Percentiles rank a stretch among this genome's conserved stretches.
phyloP scores from a whole-genome alignment of 2,888 invertebrate genomes.

The Caenorhabditis panamensis region DNA sequence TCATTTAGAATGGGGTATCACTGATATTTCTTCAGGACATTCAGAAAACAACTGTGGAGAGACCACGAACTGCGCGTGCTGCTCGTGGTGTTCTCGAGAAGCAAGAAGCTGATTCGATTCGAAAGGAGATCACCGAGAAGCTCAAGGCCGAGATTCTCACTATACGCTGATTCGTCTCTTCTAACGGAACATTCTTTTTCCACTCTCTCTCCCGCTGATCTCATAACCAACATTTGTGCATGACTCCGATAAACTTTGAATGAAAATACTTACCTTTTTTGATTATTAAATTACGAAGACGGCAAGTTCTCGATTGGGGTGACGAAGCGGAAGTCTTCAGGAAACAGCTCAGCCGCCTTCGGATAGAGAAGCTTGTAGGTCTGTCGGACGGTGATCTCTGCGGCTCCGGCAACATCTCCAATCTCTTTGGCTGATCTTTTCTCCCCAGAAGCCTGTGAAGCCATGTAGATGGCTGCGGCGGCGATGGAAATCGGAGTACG shows the following conservation, averaged over 20 bases:
- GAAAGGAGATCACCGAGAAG: conserved; percentile 53
- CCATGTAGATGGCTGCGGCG: conserved; percentile 99
- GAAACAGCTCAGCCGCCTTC: conserved; percentile 90
- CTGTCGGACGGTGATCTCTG: conserved; percentile 97
- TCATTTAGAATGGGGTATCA: background rate
- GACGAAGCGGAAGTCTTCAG: conserved; percentile 95
- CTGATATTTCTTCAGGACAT: conserved; percentile 60
- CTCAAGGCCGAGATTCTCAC: conserved; percentile 55
- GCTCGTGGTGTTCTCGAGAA: conserved; percentile 67
- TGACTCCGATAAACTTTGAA: too few species aligned
- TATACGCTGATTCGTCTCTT: too few species aligned
- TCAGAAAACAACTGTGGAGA: conserved; percentile 54
- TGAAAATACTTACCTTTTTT: conserved; percentile 3
- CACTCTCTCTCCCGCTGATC: too few species aligned
- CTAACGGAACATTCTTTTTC: too few species aligned
- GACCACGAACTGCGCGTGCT: conserved; percentile 73
- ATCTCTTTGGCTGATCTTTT: conserved; percentile 97
- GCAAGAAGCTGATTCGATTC: conserved; percentile 41
- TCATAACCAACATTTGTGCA: too few species aligned
- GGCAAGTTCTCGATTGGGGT: conserved; percentile 96
- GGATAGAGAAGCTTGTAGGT: conserved; percentile 98
- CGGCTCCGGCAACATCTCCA: conserved; percentile 97
- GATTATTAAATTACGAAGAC: conserved; percentile 73
- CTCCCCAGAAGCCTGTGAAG: conserved; percentile 95
- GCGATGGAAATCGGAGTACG: conserved; percentile 98